A percentile compares a stretch with the other conserved stretches of the same genome.
Conservation (phyloP, 1,140 invertebrate species). For the Dendrolimus kikuchii region DNA sequence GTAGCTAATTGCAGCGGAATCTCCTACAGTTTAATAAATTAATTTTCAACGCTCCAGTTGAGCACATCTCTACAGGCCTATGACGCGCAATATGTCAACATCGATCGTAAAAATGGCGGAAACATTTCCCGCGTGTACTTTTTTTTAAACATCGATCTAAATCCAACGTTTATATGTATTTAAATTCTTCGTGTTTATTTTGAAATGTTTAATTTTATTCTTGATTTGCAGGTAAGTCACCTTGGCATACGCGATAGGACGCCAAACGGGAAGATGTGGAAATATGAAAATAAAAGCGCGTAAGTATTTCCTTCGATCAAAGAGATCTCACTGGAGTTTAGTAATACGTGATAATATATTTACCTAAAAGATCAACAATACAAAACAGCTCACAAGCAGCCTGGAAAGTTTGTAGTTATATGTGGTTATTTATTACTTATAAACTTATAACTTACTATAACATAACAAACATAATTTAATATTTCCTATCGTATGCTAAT, state of each 20-base stretch:
- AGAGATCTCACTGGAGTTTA: not conserved
- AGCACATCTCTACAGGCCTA: not conserved
- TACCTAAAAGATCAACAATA: not conserved
- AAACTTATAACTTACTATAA: no score
- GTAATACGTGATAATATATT: not conserved
- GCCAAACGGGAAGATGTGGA: constrained; percentile 16
- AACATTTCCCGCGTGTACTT: constrained; percentile 1
- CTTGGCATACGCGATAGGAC: constrained; percentile 22
- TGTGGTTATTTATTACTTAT: no score
- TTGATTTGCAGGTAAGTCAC: constrained; percentile 51
- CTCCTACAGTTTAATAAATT: no score
- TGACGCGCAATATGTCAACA: not conserved
- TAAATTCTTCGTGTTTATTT: not conserved
- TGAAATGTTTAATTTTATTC: constrained; percentile 17
- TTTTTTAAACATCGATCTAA: not conserved
- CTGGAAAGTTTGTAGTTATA: no score
- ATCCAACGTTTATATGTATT: not conserved
- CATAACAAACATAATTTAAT: no score
- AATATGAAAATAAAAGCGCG: constrained; percentile 15
- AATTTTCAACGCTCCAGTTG: no score
- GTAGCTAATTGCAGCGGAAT: no score
- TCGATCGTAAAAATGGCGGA: constrained; percentile 1
- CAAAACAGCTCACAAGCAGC: no score
- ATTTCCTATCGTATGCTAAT: no score
- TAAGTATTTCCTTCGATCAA: constrained; percentile 19